Base-by-base conservation (phyloP, 2,797 vertebrate genomes). In the Falco novaeseelandiae region DNA sequence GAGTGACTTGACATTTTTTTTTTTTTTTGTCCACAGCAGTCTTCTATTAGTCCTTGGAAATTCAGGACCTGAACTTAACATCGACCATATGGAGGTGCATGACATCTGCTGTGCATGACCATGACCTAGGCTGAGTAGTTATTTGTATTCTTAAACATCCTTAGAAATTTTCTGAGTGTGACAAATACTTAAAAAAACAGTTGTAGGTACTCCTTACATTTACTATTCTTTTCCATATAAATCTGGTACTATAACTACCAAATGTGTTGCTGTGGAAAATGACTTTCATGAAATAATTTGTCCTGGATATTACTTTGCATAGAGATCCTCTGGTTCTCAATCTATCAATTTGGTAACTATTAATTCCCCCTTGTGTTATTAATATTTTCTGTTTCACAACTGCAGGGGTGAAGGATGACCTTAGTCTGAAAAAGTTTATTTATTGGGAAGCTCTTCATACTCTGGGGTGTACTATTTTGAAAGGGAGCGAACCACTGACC, bases 401-500 rank as follows among this genome's bases (percentile, higher is more conserved):
- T 52, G 44, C 44, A 89, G 34, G 17, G 67, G 23, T 92, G 22
- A 62, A 94, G 84, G 55, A n/a, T 89, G 74, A 95, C 30, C 49
- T 96, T 95, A 97, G 90, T 92, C 80, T 85, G 51, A 66, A 91
- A 89, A 95, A 72, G 38, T 93, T 95, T 96, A 16, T 86, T 74
- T 97, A 97, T 87, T 67, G 29, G 38, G 62, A 70, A 96, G 44
- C 23, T 94, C 95, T 94, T 86, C 51, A 36, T 96, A 95, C 85
- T 88, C 83, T 76, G 46, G 42, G 34, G 17, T 90, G 96, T 91
- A 93, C 61, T 87, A 73, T 93, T 93, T 95, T 70, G 97, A 90
- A 83, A 96, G 40, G 42, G 55, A 97, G 59, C 13, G 23, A 97
- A 94, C 87, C 59, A 94, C 80, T 97, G 91, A 89, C 95, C 96